Conservation (phyloP, 2,797 vertebrate genomes). For the Molossus molossus region DNA sequence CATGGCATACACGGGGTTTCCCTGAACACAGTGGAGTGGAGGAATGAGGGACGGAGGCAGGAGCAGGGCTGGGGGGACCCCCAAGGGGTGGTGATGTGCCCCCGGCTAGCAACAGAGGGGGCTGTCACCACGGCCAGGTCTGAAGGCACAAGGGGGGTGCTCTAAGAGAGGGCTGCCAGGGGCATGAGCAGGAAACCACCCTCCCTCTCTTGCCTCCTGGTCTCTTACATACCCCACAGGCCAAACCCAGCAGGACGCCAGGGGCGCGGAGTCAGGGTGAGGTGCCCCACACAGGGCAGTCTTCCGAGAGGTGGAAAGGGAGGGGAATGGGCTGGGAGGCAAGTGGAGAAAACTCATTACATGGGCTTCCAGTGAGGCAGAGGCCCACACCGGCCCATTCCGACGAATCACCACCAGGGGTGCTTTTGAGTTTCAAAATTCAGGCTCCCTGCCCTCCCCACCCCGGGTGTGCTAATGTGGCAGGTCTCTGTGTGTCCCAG, state of each 20-base stretch:
- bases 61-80: neutral
- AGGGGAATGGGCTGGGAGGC: too few species aligned
- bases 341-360: neutral
- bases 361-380: neutral
- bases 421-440: neutral
- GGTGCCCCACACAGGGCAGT: fast-evolving
- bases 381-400: neutral
- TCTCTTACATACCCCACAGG: neutral
- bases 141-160: neutral
- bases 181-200: fast-evolving
- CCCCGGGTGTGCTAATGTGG: neutral
- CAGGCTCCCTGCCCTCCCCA: neutral
- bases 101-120: neutral
- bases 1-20: neutral
- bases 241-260: neutral
- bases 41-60: neutral
- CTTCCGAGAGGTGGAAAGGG: neutral
- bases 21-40: fast-evolving
- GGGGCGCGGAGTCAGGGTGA: neutral
- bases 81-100: neutral
- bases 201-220: neutral
- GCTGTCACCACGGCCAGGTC: neutral
- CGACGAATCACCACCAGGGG: fast-evolving
- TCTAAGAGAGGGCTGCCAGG: neutral
- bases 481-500: neutral